phyloP scores from a whole-genome alignment of 92 coral and sea anemone species.

The Palythoa grandis region DNA sequence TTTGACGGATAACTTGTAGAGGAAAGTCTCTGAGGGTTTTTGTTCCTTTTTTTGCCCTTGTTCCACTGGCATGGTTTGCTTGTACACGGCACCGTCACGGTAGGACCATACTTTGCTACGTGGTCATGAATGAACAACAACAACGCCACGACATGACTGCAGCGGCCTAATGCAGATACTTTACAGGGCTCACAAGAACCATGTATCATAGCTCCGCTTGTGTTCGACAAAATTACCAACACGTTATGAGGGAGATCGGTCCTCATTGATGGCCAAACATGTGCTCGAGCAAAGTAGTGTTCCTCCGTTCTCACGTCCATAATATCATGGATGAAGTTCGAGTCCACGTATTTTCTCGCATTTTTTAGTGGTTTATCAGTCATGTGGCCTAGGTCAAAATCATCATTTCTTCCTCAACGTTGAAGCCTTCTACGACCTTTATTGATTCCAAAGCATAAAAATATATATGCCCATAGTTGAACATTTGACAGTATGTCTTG shows the following conservation, averaged over 20 bases:
- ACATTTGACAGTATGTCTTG: conserved; percentile 14
- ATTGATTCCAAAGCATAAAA: conserved; percentile 54
- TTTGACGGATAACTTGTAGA: conserved; percentile 50
- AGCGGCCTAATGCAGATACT: conserved; percentile 44
- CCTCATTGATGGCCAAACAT: conserved; percentile 74
- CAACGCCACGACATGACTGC: conserved; percentile 40
- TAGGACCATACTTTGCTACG: conserved; percentile 38
- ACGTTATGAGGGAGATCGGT: conserved; percentile 56
- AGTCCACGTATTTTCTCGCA: conserved; percentile 66
- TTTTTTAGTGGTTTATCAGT: conserved; percentile 61
- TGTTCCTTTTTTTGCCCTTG: conserved; percentile 46
- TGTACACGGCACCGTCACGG: conserved; percentile 33
- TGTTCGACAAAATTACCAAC: conserved; percentile 31
- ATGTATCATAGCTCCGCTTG: conserved; percentile 45
- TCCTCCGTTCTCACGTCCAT: conserved; percentile 36
- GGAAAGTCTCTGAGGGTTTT: conserved; percentile 52
- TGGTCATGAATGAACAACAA: conserved; percentile 49
- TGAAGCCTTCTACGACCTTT: not conserved
- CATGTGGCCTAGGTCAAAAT: conserved; percentile 57
- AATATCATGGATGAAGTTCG: conserved; percentile 59
- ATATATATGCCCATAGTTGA: conserved; percentile 66
- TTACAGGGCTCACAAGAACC: conserved; percentile 42
- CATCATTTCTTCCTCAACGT: conserved; percentile 5
- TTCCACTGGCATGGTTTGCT: conserved; percentile 49
- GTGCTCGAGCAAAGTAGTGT: conserved; percentile 60